Evolutionary conservation across 2,113 vertebrate genomes (phyloP).

Genomic region (Cavia aperea): DNA sequence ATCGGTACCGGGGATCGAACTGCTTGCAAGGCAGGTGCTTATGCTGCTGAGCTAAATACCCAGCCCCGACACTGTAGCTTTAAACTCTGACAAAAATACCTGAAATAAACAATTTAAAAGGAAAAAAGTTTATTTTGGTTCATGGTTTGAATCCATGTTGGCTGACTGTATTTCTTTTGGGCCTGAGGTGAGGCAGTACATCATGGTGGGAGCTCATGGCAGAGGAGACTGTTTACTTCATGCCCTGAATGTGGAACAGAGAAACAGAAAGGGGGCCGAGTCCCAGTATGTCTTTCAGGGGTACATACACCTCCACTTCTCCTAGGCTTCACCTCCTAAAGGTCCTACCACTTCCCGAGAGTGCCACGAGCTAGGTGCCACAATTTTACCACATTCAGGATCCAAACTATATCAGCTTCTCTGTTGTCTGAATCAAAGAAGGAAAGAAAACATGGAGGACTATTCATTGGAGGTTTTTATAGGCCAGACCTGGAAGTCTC

Average conservation of each 20-base stretch:
- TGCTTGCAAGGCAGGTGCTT: too few relatives aligned
- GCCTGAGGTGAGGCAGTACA: neutral
- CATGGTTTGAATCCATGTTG: neutral
- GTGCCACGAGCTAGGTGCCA: neutral
- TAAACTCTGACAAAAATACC: neutral
- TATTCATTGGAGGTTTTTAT: neutral
- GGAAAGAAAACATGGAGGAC: too few relatives aligned
- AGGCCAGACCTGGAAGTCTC: neutral
- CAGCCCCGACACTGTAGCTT: neutral
- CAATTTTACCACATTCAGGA: neutral
- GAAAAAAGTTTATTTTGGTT: neutral
- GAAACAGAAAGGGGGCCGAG: neutral
- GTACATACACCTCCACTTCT: neutral
- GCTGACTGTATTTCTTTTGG: neutral
- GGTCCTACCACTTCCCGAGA: rapidly evolving
- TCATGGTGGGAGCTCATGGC: neutral
- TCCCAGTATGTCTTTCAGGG: neutral
- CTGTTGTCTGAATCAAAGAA: neutral
- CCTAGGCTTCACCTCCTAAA: neutral
- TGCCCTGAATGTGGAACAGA: neutral
- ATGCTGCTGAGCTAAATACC: too few relatives aligned
- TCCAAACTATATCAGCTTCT: neutral
- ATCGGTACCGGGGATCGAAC: too few relatives aligned
- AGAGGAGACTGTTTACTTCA: neutral
- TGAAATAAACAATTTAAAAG: neutral